These are phyloP conservation scores for Myrmecobius fasciatus DNA, from an alignment of 2,113 vertebrate genomes.

Conservation along the genomic window DNA sequence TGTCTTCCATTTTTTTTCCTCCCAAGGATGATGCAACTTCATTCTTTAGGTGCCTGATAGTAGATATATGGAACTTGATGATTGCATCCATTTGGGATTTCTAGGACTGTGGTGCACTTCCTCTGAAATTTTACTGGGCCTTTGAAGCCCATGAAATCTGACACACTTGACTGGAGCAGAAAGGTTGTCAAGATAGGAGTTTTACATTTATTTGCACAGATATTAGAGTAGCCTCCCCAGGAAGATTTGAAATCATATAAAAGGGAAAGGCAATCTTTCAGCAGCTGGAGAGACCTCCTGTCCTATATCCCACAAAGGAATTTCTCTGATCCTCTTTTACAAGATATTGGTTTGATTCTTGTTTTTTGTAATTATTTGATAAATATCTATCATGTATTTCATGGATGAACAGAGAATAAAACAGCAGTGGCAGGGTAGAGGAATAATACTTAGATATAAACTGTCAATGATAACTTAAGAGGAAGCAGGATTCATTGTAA, in stretches of 20 bases:
- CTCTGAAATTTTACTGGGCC: not conserved
- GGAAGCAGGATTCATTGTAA: not conserved
- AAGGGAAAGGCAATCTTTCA: not conserved
- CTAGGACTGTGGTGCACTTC: not conserved
- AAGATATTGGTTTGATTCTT: slow-evolving; percentile 18
- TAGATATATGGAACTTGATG: not conserved
- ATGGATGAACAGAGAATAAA: slow-evolving; percentile 8
- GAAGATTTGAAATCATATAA: not conserved
- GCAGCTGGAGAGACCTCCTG: not conserved
- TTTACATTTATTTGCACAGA: slow-evolving; percentile 4
- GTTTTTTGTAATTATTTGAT: slow-evolving; percentile 30
- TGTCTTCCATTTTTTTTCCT: not conserved
- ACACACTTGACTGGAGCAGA: not conserved
- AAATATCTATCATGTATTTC: slow-evolving; percentile 5
- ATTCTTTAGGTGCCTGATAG: not conserved
- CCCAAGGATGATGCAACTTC: not conserved
- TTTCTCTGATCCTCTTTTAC: not conserved
- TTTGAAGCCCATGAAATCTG: not conserved
- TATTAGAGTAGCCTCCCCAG: not conserved
- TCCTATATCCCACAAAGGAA: not conserved
- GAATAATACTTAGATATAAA: not conserved
- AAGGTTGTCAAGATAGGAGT: not conserved
- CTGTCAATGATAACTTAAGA: not conserved
- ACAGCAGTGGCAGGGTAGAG: not conserved
- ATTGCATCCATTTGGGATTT: not conserved